Conservation (phyloP, 2,888 invertebrate genomes). For the Macrophya annulata region DNA sequence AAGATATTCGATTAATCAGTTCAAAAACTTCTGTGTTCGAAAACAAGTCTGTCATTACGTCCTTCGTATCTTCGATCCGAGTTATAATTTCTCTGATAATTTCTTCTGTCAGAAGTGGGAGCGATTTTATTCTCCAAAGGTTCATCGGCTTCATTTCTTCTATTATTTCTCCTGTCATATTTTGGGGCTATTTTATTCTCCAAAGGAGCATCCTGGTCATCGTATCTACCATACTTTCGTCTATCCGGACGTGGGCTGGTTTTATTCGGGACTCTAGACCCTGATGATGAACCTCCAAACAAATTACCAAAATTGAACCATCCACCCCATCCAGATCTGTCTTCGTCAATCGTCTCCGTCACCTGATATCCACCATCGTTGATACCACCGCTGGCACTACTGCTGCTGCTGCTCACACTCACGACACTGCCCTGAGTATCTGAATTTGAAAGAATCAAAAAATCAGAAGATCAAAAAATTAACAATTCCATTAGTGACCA, state of each 20-base stretch:
- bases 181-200: constrained; percentile 66
- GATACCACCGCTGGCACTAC: constrained; percentile 19
- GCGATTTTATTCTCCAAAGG: constrained; percentile 64
- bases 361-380: constrained; percentile 68
- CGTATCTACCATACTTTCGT: constrained; percentile 42
- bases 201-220: constrained; percentile 60
- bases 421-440: constrained; percentile 42
- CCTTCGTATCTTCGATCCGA: constrained; percentile 13
- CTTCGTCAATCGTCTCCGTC: constrained; percentile 70
- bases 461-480: background rate
- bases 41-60: constrained; percentile 35
- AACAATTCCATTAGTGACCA: background rate
- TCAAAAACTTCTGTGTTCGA: constrained; percentile 40
- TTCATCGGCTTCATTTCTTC: constrained; percentile 57
- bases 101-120: constrained; percentile 28
- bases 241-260: constrained; percentile 60
- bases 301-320: constrained; percentile 63
- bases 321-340: constrained; percentile 29
- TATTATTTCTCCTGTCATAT: constrained; percentile 25
- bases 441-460: background rate
- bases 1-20: background rate
- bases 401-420: constrained; percentile 33
- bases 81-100: constrained; percentile 29
- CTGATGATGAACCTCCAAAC: constrained; percentile 55
- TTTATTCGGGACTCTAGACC: constrained; percentile 62